Conservation (phyloP, 1,140 invertebrate species). For the Neomicropteryx cornuta region DNA sequence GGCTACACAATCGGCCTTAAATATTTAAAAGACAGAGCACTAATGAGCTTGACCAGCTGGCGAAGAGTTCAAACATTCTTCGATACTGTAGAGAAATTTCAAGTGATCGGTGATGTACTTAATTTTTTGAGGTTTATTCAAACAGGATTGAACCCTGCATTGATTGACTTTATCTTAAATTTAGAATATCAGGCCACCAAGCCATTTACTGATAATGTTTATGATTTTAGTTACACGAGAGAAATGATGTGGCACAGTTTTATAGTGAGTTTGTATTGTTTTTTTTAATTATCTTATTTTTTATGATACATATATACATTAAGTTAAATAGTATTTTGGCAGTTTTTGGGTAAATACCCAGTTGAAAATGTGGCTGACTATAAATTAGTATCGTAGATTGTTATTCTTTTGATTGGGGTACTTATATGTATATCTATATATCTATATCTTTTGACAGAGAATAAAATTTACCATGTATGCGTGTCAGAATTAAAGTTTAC, state of each 20-base stretch:
- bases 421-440: neutral
- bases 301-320: constrained; percentile 7
- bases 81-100: constrained; percentile 37
- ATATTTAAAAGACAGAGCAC: constrained; percentile 41
- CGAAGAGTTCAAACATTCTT: constrained; percentile 37
- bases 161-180: constrained; percentile 44
- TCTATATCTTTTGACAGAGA: too few relatives aligned
- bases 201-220: constrained; percentile 36
- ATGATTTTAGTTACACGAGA: constrained; percentile 49
- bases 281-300: constrained; percentile 7
- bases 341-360: neutral
- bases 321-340: constrained; percentile 1
- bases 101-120: constrained; percentile 42
- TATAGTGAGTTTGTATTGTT: constrained; percentile 38
- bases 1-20: constrained; percentile 37
- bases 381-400: neutral
- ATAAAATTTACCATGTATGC: too few relatives aligned
- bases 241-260: constrained; percentile 57
- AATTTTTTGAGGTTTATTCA: constrained; percentile 52
- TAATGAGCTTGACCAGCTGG: constrained; percentile 37
- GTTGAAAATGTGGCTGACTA: neutral
- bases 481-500: too few relatives aligned
- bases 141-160: constrained; percentile 45
- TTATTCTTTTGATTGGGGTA: neutral
- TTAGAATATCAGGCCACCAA: constrained; percentile 37